These are phyloP conservation scores for Bombus pyrosoma DNA, from an alignment of 1,140 invertebrate genomes.

Conservation along the genomic window DNA sequence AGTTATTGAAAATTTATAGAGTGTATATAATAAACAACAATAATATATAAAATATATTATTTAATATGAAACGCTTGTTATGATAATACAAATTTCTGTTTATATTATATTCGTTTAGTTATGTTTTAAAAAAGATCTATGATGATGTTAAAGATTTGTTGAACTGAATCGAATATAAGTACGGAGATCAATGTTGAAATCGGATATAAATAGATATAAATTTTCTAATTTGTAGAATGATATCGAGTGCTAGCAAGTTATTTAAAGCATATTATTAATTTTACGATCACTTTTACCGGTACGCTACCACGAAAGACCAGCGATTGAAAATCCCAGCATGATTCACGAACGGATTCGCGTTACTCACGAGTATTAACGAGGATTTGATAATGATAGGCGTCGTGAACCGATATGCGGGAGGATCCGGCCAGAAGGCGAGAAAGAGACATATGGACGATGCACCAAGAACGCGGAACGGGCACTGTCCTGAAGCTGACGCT, in stretches of 20 bases:
- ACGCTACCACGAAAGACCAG: not conserved
- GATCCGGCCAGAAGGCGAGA: not conserved
- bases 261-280: constrained; percentile 3
- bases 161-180: no score
- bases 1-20: constrained; percentile 6
- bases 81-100: no score
- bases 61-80: no score
- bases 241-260: not conserved
- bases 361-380: no score
- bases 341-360: not conserved
- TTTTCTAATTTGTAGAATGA: not conserved
- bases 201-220: no score
- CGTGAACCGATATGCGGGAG: not conserved
- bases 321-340: not conserved
- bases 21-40: no score
- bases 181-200: no score
- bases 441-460: constrained; percentile 23
- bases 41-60: not conserved
- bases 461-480: constrained; percentile 45
- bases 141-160: no score
- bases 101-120: no score
- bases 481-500: constrained; percentile 38
- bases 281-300: not conserved
- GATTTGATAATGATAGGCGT: not conserved
- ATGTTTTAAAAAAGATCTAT: no score